These are phyloP conservation scores for Actinernus sp. DNA, from an alignment of 92 coral and sea anemone genomes.

Conservation along the genomic window DNA sequence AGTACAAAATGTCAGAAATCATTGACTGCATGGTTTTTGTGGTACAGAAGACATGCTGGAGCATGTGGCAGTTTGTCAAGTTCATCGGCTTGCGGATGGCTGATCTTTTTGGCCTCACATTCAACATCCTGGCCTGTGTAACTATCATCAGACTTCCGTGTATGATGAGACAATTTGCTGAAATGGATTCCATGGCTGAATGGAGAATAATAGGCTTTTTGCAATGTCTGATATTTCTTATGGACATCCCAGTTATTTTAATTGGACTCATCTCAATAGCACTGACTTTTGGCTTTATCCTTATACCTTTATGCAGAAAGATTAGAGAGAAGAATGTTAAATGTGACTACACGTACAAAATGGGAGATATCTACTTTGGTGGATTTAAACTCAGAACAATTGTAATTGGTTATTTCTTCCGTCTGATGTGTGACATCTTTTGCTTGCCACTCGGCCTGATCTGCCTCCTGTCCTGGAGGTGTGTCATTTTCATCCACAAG, in stretches of 20 bases:
- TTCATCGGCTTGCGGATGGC: conserved; percentile 79
- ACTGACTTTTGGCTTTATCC: conserved; percentile 74
- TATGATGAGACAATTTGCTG: conserved; percentile 75
- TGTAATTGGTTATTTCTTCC: conserved; percentile 73
- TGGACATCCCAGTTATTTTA: conserved; percentile 88
- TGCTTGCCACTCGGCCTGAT: conserved; percentile 83
- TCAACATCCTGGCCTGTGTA: conserved; percentile 89
- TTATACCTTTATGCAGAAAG: conserved; percentile 66
- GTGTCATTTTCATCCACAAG: conserved; percentile 66
- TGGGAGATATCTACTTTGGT: conserved; percentile 44
- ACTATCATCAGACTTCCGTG: conserved; percentile 87
- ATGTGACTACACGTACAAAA: conserved; percentile 43
- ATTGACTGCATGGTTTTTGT: conserved; percentile 93
- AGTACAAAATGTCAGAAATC: conserved; percentile 93
- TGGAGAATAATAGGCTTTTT: conserved; percentile 87
- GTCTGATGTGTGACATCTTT: conserved; percentile 83
- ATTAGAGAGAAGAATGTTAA: conserved; percentile 31
- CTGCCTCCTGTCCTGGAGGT: conserved; percentile 91
- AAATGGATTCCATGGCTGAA: conserved; percentile 64
- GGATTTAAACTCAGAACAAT: conserved; percentile 78
- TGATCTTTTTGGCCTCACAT: conserved; percentile 85
- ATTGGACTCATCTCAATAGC: conserved; percentile 71
- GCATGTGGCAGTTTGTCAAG: conserved; percentile 78
- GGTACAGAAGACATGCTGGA: conserved; percentile 95
- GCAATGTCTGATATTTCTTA: conserved; percentile 76